phyloP scores from a whole-genome alignment of 2,888 invertebrate genomes.

The Tyria jacobaeae region DNA sequence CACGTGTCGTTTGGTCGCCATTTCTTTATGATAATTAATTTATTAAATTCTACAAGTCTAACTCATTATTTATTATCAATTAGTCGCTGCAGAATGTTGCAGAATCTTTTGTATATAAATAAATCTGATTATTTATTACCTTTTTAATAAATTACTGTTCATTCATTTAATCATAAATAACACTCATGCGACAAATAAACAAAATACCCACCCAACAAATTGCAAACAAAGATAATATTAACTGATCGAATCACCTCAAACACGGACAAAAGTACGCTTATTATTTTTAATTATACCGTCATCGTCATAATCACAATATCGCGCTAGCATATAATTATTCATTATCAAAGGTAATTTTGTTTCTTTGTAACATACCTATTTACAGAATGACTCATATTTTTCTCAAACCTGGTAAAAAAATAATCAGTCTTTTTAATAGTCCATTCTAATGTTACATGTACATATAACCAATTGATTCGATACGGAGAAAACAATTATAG shows the following conservation, averaged over 20 bases:
- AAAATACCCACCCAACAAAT: not conserved
- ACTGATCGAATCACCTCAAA: too few species aligned
- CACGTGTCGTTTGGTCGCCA: too few species aligned
- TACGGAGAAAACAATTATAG: not conserved
- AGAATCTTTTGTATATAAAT: too few species aligned
- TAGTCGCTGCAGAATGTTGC: too few species aligned
- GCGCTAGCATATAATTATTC: not conserved
- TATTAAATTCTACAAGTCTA: too few species aligned
- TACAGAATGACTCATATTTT: not conserved
- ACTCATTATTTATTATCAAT: too few species aligned
- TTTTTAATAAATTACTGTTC: not conserved
- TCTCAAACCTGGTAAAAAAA: not conserved
- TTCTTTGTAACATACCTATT: not conserved
- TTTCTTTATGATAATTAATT: too few species aligned
- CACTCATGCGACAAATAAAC: not conserved
- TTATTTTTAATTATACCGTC: not conserved
- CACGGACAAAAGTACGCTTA: not conserved
- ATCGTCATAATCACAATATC: not conserved
- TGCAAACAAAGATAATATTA: not conserved
- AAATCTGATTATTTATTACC: too few species aligned
- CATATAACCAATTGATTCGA: conserved; percentile 5
- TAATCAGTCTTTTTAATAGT: not conserved
- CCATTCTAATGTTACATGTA: not conserved
- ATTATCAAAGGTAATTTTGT: not conserved
- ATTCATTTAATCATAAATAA: not conserved